Evolutionary conservation across 2,797 vertebrate species (phyloP).

Genomic region (Sciurus carolinensis): DNA sequence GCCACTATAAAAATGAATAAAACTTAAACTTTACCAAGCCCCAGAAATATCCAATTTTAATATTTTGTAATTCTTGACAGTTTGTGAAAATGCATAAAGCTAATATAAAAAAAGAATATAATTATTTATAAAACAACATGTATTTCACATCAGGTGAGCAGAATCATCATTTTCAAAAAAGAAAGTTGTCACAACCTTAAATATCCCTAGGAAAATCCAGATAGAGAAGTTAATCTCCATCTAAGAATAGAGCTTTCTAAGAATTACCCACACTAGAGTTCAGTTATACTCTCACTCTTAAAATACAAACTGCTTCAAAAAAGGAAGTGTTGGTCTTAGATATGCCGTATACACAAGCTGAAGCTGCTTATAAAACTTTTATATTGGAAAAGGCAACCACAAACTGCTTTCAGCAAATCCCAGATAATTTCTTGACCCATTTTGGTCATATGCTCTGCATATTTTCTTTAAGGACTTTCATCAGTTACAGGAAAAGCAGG

Average conservation of each 20-base stretch:
- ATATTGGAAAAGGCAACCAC: not conserved
- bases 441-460: not conserved
- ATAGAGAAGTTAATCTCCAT: not conserved
- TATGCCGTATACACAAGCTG: not conserved
- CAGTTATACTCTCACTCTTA: not conserved
- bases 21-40: not conserved
- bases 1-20: not conserved
- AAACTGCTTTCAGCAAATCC: not conserved
- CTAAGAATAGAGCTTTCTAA: not conserved
- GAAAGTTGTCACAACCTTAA: not conserved
- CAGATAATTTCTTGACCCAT: not conserved
- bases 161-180: constrained; percentile 32
- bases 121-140: not conserved
- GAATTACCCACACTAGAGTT: not conserved
- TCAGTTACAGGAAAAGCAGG: not conserved
- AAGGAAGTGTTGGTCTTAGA: not conserved
- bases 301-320: not conserved
- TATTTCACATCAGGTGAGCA: not conserved
- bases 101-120: not conserved
- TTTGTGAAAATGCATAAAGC: constrained; percentile 37
- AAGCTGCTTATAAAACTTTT: not conserved
- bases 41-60: not conserved
- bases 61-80: constrained; percentile 37
- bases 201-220: not conserved
- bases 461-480: not conserved